Conservation (phyloP, 2,797 vertebrate genomes). For the Hydrophis major region DNA sequence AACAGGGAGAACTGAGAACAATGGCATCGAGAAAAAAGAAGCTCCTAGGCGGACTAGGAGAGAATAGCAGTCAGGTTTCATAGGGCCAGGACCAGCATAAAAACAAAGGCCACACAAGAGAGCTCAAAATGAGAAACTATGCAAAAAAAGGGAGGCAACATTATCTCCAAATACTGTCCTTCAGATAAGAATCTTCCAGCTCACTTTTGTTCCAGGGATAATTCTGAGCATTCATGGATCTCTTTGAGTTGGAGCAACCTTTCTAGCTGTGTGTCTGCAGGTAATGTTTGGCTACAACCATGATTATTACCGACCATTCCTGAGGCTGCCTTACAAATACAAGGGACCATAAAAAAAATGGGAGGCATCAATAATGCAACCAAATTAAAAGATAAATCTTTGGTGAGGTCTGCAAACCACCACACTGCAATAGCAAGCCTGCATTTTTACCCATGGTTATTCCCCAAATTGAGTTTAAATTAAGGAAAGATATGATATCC, state of each 20-base stretch:
- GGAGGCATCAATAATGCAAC: neutral
- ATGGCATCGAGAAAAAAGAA: neutral
- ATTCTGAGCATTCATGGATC: neutral
- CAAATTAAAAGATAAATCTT: neutral
- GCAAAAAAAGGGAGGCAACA: neutral
- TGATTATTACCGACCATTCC: neutral
- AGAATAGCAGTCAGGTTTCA: neutral
- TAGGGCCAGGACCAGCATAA: neutral
- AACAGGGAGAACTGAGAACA: neutral
- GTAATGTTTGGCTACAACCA: neutral
- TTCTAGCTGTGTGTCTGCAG: neutral
- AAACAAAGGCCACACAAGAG: neutral
- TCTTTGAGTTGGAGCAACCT: neutral
- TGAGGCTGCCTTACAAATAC: neutral
- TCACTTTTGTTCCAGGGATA: neutral
- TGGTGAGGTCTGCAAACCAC: neutral
- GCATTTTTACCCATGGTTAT: neutral
- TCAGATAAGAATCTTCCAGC: neutral
- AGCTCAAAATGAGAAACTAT: neutral
- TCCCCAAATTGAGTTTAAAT: neutral
- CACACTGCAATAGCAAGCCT: neutral
- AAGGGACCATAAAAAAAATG: neutral
- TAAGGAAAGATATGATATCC: neutral
- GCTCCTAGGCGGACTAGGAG: neutral
- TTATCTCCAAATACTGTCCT: neutral